phyloP scores from a whole-genome alignment of 2,888 invertebrate species.

The Eumerus sabulonum region DNA sequence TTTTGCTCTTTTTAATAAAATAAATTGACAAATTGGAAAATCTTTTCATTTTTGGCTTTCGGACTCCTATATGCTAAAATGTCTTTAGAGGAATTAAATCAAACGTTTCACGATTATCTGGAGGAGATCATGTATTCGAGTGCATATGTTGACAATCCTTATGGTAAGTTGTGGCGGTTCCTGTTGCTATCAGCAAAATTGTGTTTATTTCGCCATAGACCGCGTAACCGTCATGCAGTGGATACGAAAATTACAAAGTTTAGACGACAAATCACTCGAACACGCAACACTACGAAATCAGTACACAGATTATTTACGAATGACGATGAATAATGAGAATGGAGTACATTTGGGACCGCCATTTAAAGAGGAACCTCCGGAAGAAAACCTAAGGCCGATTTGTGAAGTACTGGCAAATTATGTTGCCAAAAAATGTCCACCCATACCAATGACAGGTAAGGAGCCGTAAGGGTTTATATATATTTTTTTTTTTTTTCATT shows the following conservation, averaged over 20 bases:
- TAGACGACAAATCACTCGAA: constrained; percentile 79
- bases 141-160: constrained; percentile 51
- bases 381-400: constrained; percentile 76
- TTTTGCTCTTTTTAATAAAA: too few species aligned
- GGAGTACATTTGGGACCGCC: constrained; percentile 78
- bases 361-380: constrained; percentile 79
- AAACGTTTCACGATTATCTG: constrained; percentile 45
- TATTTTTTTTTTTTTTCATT: background rate
- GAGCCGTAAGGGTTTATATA: too few species aligned
- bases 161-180: constrained; percentile 42
- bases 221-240: constrained; percentile 81
- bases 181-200: background rate
- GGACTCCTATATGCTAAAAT: constrained; percentile 18
- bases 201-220: background rate
- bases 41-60: background rate
- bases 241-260: constrained; percentile 79
- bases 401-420: constrained; percentile 79
- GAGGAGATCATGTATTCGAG: constrained; percentile 64
- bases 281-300: constrained; percentile 79
- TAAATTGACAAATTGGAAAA: too few species aligned
- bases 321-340: constrained; percentile 79
- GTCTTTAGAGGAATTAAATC: constrained; percentile 50
- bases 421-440: constrained; percentile 75
- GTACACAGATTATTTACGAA: constrained; percentile 80
- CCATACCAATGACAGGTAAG: constrained; percentile 79